A percentile compares a stretch with the other conserved stretches of the same genome.
Conservation (phyloP, 2,888 invertebrate species). For the Leptinotarsa peninsularis region DNA sequence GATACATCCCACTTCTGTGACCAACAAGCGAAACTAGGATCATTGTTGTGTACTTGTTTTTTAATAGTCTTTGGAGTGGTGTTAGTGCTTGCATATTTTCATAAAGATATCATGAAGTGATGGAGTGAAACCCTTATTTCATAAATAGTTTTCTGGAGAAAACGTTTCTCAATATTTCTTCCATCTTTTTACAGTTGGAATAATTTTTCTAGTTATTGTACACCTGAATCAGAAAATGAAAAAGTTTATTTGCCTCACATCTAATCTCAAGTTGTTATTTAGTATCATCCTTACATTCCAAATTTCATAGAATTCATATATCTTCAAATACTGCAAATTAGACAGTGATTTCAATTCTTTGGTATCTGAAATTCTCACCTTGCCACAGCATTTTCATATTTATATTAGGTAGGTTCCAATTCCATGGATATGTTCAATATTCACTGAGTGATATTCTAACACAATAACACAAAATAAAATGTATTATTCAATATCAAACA, state of each 20-base stretch:
- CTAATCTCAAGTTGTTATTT: not conserved
- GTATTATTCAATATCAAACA: not conserved
- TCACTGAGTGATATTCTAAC: conserved; percentile 1
- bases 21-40: too few species aligned
- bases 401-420: conserved; percentile 10
- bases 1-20: too few species aligned
- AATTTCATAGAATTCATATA: not conserved
- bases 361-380: conserved; percentile 8
- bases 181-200: too few species aligned
- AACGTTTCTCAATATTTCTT: too few species aligned
- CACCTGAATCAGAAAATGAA: not conserved
- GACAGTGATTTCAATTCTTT: not conserved
- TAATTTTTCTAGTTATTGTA: too few species aligned
- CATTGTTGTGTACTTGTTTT: too few species aligned
- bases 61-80: too few species aligned
- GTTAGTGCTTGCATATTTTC: too few species aligned
- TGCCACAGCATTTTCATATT: conserved; percentile 16
- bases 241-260: not conserved
- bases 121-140: too few species aligned
- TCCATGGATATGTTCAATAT: conserved; percentile 10
- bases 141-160: too few species aligned
- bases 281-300: conserved; percentile 12
- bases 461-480: not conserved
- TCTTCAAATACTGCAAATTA: not conserved
- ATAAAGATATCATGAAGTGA: too few species aligned